These are phyloP conservation scores for Cyclopterus lumpus DNA, from an alignment of 2,797 vertebrate genomes.

Conservation along the genomic window DNA sequence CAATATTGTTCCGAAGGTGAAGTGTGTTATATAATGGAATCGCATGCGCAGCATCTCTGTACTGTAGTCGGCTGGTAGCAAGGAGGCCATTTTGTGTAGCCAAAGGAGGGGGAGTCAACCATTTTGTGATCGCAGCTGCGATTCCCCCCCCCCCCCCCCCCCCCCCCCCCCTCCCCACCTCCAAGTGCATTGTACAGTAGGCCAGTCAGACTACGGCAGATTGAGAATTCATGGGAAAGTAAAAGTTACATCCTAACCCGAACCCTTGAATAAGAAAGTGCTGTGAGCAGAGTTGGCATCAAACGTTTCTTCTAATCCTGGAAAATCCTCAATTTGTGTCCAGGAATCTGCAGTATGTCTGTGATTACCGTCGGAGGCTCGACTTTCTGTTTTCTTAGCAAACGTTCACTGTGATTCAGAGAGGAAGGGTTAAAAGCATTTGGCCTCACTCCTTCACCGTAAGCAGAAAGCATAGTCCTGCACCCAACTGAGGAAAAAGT, in stretches of 20 bases:
- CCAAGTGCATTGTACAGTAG: slow-evolving; percentile 42
- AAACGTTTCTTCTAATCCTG: slow-evolving; percentile 58
- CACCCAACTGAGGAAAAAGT: slow-evolving; percentile 15
- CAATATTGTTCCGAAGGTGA: neutral
- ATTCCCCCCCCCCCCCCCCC: slow-evolving; percentile 39
- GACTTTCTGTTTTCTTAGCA: slow-evolving; percentile 56
- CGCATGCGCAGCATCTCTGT: slow-evolving; percentile 31
- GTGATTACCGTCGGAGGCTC: slow-evolving; percentile 56
- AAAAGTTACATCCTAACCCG: slow-evolving; percentile 25
- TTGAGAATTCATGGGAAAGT: slow-evolving; percentile 33
- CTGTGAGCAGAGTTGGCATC: slow-evolving; percentile 52
- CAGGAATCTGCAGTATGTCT: slow-evolving; percentile 67
- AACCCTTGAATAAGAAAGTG: slow-evolving; percentile 21
- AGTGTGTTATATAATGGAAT: slow-evolving; percentile 30
- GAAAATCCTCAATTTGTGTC: slow-evolving; percentile 70
- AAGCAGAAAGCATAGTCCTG: slow-evolving; percentile 42
- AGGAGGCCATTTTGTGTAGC: slow-evolving; percentile 86
- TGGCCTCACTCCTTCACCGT: slow-evolving; percentile 33
- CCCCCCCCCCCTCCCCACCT: slow-evolving; percentile 34
- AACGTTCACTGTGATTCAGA: slow-evolving; percentile 48
- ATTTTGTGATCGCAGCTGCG: slow-evolving; percentile 83
- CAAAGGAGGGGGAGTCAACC: slow-evolving; percentile 74
- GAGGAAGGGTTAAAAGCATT: slow-evolving; percentile 53
- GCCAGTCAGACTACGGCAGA: slow-evolving; percentile 27
- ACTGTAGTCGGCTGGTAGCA: slow-evolving; percentile 47